Evolutionary conservation across 2,888 invertebrate genomes (phyloP).

Genomic region (Drosophila fungiperda): DNA sequence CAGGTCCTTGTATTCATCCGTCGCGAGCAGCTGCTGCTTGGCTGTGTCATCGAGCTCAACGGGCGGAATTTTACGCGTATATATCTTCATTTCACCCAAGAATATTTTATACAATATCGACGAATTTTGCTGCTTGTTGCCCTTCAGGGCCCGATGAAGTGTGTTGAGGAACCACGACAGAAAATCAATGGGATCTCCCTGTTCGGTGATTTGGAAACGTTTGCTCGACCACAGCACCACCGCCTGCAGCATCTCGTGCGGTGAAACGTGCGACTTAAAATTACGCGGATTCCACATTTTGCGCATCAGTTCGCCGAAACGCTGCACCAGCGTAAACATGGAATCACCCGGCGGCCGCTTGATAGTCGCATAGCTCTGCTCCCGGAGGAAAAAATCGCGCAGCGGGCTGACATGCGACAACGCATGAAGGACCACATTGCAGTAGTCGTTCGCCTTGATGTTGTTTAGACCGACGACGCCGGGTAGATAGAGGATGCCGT

Average conservation of each 20-base stretch:
- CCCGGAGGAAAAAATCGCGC: constrained; percentile 97
- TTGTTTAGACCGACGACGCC: constrained; percentile 99
- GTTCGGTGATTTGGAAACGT: constrained; percentile 98
- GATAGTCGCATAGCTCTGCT: constrained; percentile 95
- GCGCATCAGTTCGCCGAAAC: constrained; percentile 96
- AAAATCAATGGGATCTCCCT: constrained; percentile 99
- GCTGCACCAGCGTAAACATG: constrained; percentile 94
- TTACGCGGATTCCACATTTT: constrained; percentile 99
- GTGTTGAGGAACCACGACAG: constrained; percentile 99
- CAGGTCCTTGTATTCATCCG: constrained; percentile 94
- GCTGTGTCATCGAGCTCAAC: constrained; percentile 96
- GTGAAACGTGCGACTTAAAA: constrained; percentile 99
- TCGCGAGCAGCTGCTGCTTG: constrained; percentile 90
- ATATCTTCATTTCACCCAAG: constrained; percentile 95
- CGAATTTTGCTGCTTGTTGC: constrained; percentile 93
- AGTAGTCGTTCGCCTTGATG: constrained; percentile 99
- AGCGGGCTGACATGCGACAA: constrained; percentile 97
- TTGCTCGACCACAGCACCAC: constrained; percentile 98
- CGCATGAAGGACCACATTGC: constrained; percentile 98
- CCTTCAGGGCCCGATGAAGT: constrained; percentile 96
- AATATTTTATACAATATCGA: constrained; percentile 98
- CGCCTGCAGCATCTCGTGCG: constrained; percentile 99
- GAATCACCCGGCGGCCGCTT: constrained; percentile 98
- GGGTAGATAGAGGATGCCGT: constrained; percentile 96
- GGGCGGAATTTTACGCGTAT: constrained; percentile 96